Base-by-base conservation (phyloP, 2,797 vertebrate species). In the Oophaga sylvatica region DNA sequence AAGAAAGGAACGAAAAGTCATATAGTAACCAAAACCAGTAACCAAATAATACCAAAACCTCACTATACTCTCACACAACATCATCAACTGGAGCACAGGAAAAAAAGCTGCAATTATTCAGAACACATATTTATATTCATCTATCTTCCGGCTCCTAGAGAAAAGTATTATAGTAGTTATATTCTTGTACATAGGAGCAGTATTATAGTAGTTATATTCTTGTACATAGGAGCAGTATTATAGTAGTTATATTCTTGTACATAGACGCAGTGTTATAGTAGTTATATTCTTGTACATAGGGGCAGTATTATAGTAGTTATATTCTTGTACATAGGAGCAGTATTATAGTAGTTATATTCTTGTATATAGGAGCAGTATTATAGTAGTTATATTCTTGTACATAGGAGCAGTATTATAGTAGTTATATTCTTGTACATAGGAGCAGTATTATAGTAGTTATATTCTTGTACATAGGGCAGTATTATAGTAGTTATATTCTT, bases 211-310 rank as follows among this genome's bases (percentile, higher is more conserved):
- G 65, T 15, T 68, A 68, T 31, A 68, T 59, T 59, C 57, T 59
- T 59, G 57, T 59, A 59, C 16, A 59, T 59, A 59, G 57, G 57
- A 4, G 57, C 12, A 68, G 65, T 68, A 68, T 68, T 68, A 68
- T 68, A 68, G 65, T 68, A 68, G 65, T 68, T 68, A 68, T 68
- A 68, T 31, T 68, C 65, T 68, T 68, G 65, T n/a, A n/a, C n/a
- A n/a, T n/a, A n/a, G n/a, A n/a, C n/a, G n/a, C n/a, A n/a, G n/a
- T n/a, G n/a, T n/a, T n/a, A n/a, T n/a, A n/a, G n/a, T n/a, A n/a
- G n/a, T n/a, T n/a, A n/a, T n/a, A n/a, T n/a, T n/a, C n/a, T n/a
- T 68, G 31, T 26, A 68, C 2, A 31, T 68, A 68, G 65, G 4
- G n/a, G 67, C 31, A 20, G 68, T 71, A 71, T 71, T 41, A 71